Evolutionary conservation across 2,888 invertebrate species (phyloP), one percentile per base, ranked within the genome.

Genomic region (Ophioninae sp.): DNA sequence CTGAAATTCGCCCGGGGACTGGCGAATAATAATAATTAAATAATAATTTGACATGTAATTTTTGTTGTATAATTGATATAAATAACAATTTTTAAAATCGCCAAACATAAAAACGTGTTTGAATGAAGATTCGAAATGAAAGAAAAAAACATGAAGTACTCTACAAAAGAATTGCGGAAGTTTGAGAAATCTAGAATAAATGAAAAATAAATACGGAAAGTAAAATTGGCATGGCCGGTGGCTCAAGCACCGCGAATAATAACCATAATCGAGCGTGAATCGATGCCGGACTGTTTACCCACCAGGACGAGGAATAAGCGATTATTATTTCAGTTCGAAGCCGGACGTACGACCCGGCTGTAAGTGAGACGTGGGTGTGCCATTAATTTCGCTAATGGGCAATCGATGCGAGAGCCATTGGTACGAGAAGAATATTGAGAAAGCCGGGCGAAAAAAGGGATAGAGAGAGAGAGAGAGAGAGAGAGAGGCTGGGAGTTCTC

Each of bases 381-480:
- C 89, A 90, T 91, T 91, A 91, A 91, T 91, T 91, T 91, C 86
- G 87, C 88, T 90, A 91, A 91, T 90, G 90, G 90, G 88, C 91
- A 90, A 91, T 91, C 91, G 89, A 91, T 91, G 91, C 86, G 87
- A 90, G 88, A 88, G 90, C 88, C 83, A 85, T 86, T 88, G 85
- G 86, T 85, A 41, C 22, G 78, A 71, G 58, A 67, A 39, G 30
- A 73, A 68, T 71, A 71, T 39, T 64, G 68, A 79, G 56, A 68
- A 59, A 75, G 71, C 71, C 23, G 61, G 30, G 51, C 30, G 30
- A 39, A 9, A 39, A 63, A 58, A 58, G 44, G 22, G 51, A 22
- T 13, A 67, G 51, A 63, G 61, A 56, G 72, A 72, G 78, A 63
- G 13, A 56, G 44, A 74, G 44, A 73, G 58, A 68, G 72, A 65